A percentile compares a stretch with the other conserved stretches of the same genome.
These are phyloP conservation scores for Melanostoma scalare DNA, from an alignment of 2,888 invertebrate species.

Conservation along the genomic window DNA sequence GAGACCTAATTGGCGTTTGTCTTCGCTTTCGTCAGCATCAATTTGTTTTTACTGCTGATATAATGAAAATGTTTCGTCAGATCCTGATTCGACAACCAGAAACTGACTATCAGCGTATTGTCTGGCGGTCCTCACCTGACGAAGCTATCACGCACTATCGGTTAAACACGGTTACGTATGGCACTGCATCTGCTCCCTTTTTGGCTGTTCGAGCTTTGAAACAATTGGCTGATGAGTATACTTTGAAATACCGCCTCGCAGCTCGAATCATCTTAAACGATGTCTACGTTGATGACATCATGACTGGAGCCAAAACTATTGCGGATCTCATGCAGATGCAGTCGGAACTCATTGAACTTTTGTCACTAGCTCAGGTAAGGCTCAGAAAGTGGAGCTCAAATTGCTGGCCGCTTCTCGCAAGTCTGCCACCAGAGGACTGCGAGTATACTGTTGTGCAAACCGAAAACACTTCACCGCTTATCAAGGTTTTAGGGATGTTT, in stretches of 20 bases:
- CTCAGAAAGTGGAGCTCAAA: conserved; percentile 10
- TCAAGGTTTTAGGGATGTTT: conserved; percentile 7
- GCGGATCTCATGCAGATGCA: no score
- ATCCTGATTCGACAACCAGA: background rate
- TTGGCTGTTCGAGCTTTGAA: conserved; percentile 18
- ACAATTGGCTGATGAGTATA: background rate
- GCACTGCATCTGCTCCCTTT: no score
- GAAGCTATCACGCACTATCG: no score
- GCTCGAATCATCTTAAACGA: no score
- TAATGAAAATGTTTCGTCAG: conserved; percentile 2
- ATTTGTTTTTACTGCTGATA: background rate
- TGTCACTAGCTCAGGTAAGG: background rate
- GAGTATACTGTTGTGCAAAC: background rate
- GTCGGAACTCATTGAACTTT: no score
- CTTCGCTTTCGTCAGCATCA: conserved; percentile 39
- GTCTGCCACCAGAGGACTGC: background rate
- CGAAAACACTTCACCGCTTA: background rate
- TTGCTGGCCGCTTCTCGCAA: conserved; percentile 3
- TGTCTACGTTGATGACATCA: conserved; percentile 13
- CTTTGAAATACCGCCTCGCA: no score
- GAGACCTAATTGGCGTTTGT: conserved; percentile 45
- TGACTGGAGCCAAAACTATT: conserved; percentile 1
- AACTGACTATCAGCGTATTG: background rate
- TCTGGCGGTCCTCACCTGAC: no score
- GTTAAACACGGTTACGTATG: background rate